A percentile compares a stretch with the other conserved stretches of the same genome.
phyloP scores from a whole-genome alignment of 2,888 invertebrate species.

The Teleogryllus oceanicus region DNA sequence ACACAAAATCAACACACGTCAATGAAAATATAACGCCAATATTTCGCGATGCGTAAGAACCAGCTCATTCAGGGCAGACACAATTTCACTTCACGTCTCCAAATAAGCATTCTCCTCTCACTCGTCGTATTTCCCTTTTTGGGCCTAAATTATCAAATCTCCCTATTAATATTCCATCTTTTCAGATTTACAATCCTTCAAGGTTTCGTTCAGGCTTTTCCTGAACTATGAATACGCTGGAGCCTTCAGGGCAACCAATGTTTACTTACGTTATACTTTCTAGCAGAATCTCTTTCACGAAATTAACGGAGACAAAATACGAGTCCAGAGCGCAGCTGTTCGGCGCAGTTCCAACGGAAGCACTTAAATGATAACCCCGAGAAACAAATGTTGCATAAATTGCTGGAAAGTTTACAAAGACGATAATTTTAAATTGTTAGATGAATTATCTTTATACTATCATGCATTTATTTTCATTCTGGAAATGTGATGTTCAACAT shows the following conservation, averaged over 20 bases:
- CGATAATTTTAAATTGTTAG: too few relatives aligned
- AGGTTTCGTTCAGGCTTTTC: too few relatives aligned
- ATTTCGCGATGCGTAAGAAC: neutral
- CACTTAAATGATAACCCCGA: neutral
- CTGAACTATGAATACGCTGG: neutral
- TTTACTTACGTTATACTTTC: conserved; percentile 41
- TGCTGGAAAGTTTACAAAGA: too few relatives aligned
- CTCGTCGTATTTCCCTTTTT: neutral
- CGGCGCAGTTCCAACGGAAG: conserved; percentile 37
- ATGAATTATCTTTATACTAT: too few relatives aligned
- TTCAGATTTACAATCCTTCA: too few relatives aligned
- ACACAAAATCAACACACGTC: conserved; percentile 8
- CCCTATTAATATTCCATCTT: too few relatives aligned
- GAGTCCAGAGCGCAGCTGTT: conserved; percentile 38
- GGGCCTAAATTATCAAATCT: too few relatives aligned
- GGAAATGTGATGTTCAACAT: too few relatives aligned
- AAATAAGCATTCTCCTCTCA: neutral
- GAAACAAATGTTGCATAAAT: neutral
- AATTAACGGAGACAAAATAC: conserved; percentile 42
- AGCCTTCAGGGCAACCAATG: conserved; percentile 19
- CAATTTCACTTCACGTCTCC: neutral
- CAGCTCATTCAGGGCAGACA: neutral
- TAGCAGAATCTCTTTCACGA: conserved; percentile 42
- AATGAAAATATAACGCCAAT: neutral
- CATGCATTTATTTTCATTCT: too few relatives aligned